Conservation (phyloP, 2,113 vertebrate genomes). For the Vidua chalybeata region DNA sequence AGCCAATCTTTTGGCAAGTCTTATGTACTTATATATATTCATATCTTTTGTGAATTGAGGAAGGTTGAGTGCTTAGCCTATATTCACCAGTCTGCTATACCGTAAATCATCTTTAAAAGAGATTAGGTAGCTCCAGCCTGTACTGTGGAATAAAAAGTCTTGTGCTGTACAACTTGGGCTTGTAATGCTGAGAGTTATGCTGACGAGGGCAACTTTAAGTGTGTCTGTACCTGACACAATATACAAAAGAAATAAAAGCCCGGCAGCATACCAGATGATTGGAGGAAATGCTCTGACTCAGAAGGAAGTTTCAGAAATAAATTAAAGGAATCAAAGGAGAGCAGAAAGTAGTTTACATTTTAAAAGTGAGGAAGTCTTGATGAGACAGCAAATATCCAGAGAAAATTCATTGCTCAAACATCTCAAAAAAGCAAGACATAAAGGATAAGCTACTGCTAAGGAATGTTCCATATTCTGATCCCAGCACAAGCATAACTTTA, state of each 20-base stretch:
- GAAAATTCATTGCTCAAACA: background rate
- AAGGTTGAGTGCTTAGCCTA: background rate
- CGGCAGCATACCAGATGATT: background rate
- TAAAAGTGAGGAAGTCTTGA: constrained; percentile 16
- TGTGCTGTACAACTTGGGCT: background rate
- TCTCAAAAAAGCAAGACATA: background rate
- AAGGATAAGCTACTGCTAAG: background rate
- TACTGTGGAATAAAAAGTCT: background rate
- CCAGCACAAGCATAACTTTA: background rate
- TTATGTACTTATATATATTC: background rate
- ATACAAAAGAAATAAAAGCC: constrained; percentile 24
- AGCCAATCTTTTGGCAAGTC: background rate
- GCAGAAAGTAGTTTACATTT: constrained; percentile 14
- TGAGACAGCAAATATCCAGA: constrained; percentile 41
- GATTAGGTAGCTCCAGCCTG: background rate
- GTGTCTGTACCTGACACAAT: background rate
- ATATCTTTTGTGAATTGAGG: background rate
- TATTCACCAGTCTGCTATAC: background rate
- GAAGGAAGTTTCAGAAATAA: constrained; percentile 33
- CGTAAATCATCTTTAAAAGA: constrained; percentile 12
- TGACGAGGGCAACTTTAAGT: background rate
- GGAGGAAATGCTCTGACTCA: background rate
- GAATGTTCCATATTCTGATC: background rate
- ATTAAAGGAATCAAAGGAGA: constrained; percentile 25
- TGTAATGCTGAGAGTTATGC: constrained; percentile 17